Conservation (phyloP, 2,797 vertebrate species). For the Falco cherrug region DNA sequence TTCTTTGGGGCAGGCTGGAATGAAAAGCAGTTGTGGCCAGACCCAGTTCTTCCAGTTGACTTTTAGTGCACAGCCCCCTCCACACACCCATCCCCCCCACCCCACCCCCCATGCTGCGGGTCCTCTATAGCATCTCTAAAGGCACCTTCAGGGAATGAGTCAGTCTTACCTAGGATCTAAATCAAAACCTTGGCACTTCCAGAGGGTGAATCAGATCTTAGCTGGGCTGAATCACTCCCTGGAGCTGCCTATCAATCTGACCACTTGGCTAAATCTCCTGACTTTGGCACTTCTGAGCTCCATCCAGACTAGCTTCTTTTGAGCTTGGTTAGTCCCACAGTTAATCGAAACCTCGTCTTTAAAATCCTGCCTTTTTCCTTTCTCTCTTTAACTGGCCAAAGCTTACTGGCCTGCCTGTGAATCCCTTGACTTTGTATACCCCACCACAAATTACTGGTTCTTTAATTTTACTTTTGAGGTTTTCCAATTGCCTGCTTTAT, state of each 20-base stretch:
- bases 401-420: background rate
- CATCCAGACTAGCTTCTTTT: background rate
- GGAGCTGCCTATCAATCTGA: constrained; percentile 14
- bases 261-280: background rate
- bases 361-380: background rate
- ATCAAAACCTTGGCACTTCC: constrained; percentile 32
- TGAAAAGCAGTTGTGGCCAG: background rate
- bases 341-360: background rate
- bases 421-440: background rate
- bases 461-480: background rate
- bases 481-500: background rate
- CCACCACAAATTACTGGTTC: background rate
- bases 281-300: background rate
- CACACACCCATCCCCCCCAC: too few species aligned
- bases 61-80: background rate
- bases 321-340: background rate
- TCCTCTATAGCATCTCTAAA: background rate
- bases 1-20: background rate
- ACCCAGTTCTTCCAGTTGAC: background rate
- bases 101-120: background rate
- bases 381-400: background rate
- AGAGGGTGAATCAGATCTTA: constrained; percentile 32
- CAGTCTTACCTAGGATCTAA: constrained; percentile 11
- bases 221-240: constrained; percentile 24
- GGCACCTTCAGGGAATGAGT: constrained; percentile 22